Conservation (phyloP, 1,140 invertebrate genomes). For the Lasioglossum baleicum region DNA sequence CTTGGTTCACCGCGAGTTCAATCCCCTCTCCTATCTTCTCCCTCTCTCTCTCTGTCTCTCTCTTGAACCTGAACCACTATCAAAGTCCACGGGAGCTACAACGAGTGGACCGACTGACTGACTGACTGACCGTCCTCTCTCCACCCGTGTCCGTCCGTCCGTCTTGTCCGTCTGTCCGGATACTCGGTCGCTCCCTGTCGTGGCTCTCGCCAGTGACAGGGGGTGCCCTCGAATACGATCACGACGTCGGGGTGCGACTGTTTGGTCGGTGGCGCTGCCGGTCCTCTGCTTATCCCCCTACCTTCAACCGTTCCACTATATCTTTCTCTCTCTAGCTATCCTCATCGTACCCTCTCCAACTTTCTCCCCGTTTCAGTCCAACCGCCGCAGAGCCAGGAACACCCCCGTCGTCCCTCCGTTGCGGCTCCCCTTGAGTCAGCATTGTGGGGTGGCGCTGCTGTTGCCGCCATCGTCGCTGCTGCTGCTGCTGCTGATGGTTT, state of each 20-base stretch:
- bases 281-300: constrained; percentile 52
- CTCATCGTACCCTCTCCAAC: constrained; percentile 10
- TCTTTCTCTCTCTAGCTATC: background rate
- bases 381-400: constrained; percentile 26
- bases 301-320: background rate
- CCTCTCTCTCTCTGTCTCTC: too few relatives aligned
- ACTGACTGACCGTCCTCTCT: constrained; percentile 38
- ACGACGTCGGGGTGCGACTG: constrained; percentile 71
- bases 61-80: too few relatives aligned
- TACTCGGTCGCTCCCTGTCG: constrained; percentile 65
- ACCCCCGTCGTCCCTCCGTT: constrained; percentile 56
- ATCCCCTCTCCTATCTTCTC: background rate
- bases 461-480: constrained; percentile 42
- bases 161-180: constrained; percentile 43
- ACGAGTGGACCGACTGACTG: constrained; percentile 49
- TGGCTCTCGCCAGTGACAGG: constrained; percentile 63
- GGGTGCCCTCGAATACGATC: constrained; percentile 64
- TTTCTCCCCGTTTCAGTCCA: background rate
- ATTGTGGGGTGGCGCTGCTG: constrained; percentile 48
- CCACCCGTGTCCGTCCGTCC: constrained; percentile 21
- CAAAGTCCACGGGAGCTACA: too few relatives aligned
- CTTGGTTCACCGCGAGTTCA: background rate
- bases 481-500: constrained; percentile 43
- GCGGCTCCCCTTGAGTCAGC: constrained; percentile 57
- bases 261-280: constrained; percentile 67